phyloP scores from a whole-genome alignment of 2,113 vertebrate species.

The Carassius auratus region DNA sequence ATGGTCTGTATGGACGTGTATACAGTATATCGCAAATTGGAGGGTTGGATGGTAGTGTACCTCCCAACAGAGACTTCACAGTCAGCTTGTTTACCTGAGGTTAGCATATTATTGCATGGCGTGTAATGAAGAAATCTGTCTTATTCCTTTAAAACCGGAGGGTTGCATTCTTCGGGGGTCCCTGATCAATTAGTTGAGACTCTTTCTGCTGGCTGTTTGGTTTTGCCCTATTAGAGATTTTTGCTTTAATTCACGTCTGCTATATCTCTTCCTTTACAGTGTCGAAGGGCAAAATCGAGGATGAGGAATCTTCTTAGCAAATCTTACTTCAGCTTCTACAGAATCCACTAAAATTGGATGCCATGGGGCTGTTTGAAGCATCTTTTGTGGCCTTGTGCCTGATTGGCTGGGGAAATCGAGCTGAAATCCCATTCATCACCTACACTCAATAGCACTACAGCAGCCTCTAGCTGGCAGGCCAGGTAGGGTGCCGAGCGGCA shows the following conservation, averaged over 20 bases:
- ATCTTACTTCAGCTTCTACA: background rate
- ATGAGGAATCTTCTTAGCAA: background rate
- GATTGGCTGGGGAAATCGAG: slow-evolving; percentile 78
- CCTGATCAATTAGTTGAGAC: slow-evolving; percentile 10
- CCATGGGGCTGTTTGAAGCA: slow-evolving; percentile 41
- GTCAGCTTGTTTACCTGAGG: background rate
- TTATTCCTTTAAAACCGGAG: background rate
- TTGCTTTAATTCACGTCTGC: background rate
- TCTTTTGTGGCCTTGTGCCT: slow-evolving; percentile 86
- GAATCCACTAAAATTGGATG: slow-evolving; percentile 10
- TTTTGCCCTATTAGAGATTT: background rate
- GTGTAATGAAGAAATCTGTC: background rate
- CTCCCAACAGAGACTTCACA: background rate
- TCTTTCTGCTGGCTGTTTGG: slow-evolving; percentile 21
- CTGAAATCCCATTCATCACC: slow-evolving; percentile 91
- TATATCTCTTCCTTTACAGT: background rate
- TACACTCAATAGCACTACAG: slow-evolving; percentile 86
- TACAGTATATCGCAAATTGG: background rate
- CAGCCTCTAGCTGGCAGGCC: slow-evolving; percentile 78
- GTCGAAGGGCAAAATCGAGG: background rate
- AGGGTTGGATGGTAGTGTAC: background rate
- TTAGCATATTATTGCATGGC: background rate
- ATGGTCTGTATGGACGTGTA: background rate
- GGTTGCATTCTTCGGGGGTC: background rate
- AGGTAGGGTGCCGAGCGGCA: slow-evolving; percentile 98